Conservation (phyloP, 2,797 vertebrate species). For the Clamator glandarius region DNA sequence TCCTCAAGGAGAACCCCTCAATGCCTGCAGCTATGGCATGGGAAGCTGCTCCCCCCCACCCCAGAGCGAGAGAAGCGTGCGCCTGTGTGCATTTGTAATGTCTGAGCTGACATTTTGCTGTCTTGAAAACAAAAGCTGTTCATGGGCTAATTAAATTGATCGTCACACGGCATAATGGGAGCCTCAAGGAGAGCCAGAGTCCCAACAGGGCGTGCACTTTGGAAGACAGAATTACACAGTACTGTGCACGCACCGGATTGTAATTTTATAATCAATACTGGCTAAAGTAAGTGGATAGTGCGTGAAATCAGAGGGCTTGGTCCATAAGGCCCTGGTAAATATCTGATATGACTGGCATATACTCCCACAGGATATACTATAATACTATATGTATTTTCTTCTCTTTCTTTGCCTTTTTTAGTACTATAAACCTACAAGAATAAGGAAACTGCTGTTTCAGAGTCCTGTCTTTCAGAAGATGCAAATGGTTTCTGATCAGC, state of each 20-base stretch:
- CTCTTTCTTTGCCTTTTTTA: not conserved
- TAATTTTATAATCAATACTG: accelerated
- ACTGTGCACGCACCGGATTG: accelerated
- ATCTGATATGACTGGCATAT: accelerated
- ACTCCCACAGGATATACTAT: accelerated
- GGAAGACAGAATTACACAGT: not conserved
- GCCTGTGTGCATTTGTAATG: not conserved
- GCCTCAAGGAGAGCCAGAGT: not conserved
- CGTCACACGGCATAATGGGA: not conserved
- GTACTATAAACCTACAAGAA: not conserved
- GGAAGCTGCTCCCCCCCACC: not conserved
- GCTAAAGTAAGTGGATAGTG: accelerated
- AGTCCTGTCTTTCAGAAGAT: not conserved
- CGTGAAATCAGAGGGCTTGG: accelerated
- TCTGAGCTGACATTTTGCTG: constrained; percentile 45
- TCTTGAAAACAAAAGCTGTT: constrained; percentile 49
- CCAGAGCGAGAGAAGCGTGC: not conserved
- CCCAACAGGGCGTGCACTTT: not conserved
- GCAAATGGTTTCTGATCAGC: not conserved
- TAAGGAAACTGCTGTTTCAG: not conserved
- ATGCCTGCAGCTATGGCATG: not conserved
- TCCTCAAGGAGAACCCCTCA: not conserved
- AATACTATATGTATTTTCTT: accelerated
- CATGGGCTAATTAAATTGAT: not conserved
- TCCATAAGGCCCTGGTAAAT: accelerated